A percentile compares a stretch with the other conserved stretches of the same genome.
Conservation (phyloP, 2,797 vertebrate species). For the Micrastur ruficollis region DNA sequence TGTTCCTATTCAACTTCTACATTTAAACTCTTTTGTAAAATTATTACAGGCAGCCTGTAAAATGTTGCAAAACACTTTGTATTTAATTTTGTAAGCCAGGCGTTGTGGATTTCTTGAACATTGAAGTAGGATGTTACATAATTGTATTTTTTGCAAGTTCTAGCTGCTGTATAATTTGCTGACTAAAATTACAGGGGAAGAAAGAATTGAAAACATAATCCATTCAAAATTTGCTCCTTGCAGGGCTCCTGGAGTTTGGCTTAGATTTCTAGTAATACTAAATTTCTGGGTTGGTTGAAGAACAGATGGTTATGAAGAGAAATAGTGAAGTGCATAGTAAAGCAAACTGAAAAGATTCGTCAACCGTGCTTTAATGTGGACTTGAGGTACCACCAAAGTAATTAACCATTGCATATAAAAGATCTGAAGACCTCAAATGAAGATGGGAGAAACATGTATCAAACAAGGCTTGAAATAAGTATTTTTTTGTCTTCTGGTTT, state of each 20-base stretch:
- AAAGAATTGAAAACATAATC: neutral
- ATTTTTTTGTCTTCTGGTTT: neutral
- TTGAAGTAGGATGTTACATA: neutral
- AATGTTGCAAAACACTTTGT: neutral
- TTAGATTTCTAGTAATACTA: neutral
- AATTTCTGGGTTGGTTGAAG: neutral
- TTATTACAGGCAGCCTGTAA: constrained; percentile 12
- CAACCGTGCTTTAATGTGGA: neutral
- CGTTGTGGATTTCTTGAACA: neutral
- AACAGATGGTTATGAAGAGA: constrained; percentile 45
- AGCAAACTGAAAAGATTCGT: constrained; percentile 33
- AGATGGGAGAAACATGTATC: neutral
- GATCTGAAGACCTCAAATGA: neutral
- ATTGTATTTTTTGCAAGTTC: neutral
- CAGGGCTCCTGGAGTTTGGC: constrained; percentile 1
- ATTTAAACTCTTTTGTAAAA: neutral
- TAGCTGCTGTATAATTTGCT: neutral
- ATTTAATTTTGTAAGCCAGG: neutral
- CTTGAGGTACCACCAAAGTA: neutral
- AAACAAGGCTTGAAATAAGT: neutral
- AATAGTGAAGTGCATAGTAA: constrained; percentile 23
- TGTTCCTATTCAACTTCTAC: neutral
- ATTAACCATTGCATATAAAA: neutral
- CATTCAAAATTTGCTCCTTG: constrained; percentile 6
- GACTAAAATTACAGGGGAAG: neutral